Evolutionary conservation across 2,113 vertebrate genomes (phyloP).

Genomic region (Neotragus moschatus): DNA sequence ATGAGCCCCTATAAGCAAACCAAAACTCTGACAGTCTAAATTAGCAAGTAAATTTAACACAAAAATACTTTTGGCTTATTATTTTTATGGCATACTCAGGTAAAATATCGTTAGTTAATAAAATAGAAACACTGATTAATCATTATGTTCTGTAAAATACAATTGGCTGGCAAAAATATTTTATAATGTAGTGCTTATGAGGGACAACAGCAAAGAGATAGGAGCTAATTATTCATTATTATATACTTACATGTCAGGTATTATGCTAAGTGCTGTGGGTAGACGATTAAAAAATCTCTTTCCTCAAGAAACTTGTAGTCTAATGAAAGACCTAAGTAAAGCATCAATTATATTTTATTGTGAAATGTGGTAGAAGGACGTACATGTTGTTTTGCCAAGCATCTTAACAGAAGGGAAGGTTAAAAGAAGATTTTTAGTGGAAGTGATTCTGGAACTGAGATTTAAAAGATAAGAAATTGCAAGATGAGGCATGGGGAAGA

Average conservation of each 20-base stretch:
- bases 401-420: background rate
- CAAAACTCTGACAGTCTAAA: background rate
- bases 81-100: background rate
- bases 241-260: background rate
- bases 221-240: background rate
- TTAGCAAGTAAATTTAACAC: background rate
- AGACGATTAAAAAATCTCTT: background rate
- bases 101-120: conserved; percentile 8
- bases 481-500: background rate
- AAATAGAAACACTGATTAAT: background rate
- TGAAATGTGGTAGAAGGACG: background rate
- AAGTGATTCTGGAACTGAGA: background rate
- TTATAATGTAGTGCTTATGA: background rate
- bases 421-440: background rate
- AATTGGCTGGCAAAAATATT: conserved; percentile 25
- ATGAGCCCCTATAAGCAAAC: background rate
- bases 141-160: background rate
- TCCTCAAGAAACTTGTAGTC: background rate
- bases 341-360: background rate
- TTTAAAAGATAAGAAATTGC: background rate
- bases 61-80: background rate
- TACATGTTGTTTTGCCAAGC: background rate
- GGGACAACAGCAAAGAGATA: background rate
- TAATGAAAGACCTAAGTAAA: background rate
- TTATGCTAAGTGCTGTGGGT: background rate